Evolutionary conservation across 2,113 vertebrate species (phyloP).

Genomic region (Dendropsophus ebraccatus): DNA sequence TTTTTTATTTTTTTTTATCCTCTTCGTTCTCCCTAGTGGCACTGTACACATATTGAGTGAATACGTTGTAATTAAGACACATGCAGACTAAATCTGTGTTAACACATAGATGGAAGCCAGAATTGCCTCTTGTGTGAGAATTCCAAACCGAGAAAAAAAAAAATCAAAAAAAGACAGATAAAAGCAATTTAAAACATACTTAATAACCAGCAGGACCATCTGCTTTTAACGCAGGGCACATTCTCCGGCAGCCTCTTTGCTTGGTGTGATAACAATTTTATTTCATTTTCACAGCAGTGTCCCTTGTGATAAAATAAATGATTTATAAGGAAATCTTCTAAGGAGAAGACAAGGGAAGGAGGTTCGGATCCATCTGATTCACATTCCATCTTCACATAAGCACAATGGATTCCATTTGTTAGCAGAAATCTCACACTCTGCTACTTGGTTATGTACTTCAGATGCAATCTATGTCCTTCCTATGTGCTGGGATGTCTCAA

Average conservation of each 20-base stretch:
- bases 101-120: not conserved
- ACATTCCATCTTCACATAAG: constrained; percentile 54
- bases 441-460: not conserved
- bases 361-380: constrained; percentile 57
- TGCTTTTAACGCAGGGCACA: constrained; percentile 45
- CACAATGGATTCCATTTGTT: constrained; percentile 55
- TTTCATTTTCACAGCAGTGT: constrained; percentile 59
- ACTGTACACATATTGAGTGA: not conserved
- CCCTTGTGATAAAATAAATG: constrained; percentile 54
- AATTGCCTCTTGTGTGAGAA: not conserved
- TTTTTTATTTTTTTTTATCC: too few species aligned
- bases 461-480: constrained; percentile 34
- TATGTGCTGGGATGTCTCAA: not conserved
- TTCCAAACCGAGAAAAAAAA: not conserved
- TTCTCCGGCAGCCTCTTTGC: constrained; percentile 37
- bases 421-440: constrained; percentile 32
- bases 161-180: constrained; percentile 6
- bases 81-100: not conserved
- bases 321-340: constrained; percentile 51
- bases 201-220: constrained; percentile 53
- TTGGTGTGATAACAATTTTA: constrained; percentile 52
- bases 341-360: constrained; percentile 38
- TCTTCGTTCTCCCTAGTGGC: too few species aligned
- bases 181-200: constrained; percentile 35
- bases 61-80: not conserved